Percentiles rank a stretch among this genome's conserved stretches.
Evolutionary conservation across 2,113 vertebrate species (phyloP).

Genomic region (Ctenomys sociabilis): DNA sequence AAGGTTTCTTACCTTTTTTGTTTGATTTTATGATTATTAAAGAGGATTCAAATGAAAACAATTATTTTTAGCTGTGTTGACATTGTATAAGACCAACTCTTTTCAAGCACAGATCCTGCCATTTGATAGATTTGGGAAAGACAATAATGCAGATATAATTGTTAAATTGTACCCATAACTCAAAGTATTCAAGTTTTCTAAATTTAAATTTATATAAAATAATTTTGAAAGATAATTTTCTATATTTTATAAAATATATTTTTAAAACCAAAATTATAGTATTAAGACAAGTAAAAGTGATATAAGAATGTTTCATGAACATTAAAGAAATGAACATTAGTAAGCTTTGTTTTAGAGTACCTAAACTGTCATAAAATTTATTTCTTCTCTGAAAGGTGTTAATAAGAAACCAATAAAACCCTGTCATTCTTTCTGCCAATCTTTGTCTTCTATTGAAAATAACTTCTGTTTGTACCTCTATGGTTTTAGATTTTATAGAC

Average conservation of each 20-base stretch:
- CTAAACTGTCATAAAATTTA: slow-evolving; percentile 16
- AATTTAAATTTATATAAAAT: not conserved
- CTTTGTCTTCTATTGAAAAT: not conserved
- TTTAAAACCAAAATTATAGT: not conserved
- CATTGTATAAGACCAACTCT: not conserved
- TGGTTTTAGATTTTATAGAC: not conserved
- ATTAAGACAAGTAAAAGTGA: not conserved
- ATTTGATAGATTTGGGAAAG: not conserved
- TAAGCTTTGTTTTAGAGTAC: not conserved
- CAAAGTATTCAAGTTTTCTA: not conserved
- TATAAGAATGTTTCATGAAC: not conserved
- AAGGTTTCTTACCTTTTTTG: not conserved
- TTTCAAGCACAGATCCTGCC: not conserved
- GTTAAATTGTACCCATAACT: not conserved
- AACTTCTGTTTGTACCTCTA: not conserved
- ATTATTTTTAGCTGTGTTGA: slow-evolving; percentile 23
- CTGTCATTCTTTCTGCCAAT: not conserved
- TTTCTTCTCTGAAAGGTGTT: not conserved
- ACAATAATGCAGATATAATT: not conserved
- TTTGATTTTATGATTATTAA: slow-evolving; percentile 47
- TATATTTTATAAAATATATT: not conserved
- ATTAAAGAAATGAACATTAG: not conserved
- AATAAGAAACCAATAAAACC: not conserved
- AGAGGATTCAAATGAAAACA: not conserved
- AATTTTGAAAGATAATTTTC: not conserved